Evolutionary conservation across 2,888 invertebrate genomes (phyloP).

Genomic region (Julus scandinavius): DNA sequence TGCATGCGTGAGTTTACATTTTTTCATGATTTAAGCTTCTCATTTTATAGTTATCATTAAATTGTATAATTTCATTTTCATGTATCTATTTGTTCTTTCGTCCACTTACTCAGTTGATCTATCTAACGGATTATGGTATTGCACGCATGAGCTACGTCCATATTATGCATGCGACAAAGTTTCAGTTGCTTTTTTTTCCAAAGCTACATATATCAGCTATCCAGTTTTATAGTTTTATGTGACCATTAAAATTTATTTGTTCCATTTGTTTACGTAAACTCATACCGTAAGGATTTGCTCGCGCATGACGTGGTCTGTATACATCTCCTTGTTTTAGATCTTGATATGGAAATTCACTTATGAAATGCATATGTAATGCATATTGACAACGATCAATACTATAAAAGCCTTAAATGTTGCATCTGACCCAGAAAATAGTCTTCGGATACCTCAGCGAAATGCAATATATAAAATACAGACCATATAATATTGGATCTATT

Average conservation of each 20-base stretch:
- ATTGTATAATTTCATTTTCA: background rate
- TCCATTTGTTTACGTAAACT: background rate
- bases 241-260: conserved; percentile 26
- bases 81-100: background rate
- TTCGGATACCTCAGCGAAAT: background rate
- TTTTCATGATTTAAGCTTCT: background rate
- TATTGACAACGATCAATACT: conserved; percentile 48
- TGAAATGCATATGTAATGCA: conserved; percentile 28
- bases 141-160: background rate
- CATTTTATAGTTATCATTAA: background rate
- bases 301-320: background rate
- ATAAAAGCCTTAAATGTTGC: conserved; percentile 42
- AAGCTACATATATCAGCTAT: background rate
- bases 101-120: background rate
- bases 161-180: background rate
- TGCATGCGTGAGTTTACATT: background rate
- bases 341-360: conserved; percentile 38
- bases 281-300: background rate
- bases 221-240: conserved; percentile 26
- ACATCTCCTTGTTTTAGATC: background rate
- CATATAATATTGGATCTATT: conserved; percentile 3
- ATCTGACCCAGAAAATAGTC: conserved; percentile 47
- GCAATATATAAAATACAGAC: conserved; percentile 37
- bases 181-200: background rate
- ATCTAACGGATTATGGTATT: background rate